phyloP scores from a whole-genome alignment of 1,140 invertebrate genomes.

The Drosophila funebris region DNA sequence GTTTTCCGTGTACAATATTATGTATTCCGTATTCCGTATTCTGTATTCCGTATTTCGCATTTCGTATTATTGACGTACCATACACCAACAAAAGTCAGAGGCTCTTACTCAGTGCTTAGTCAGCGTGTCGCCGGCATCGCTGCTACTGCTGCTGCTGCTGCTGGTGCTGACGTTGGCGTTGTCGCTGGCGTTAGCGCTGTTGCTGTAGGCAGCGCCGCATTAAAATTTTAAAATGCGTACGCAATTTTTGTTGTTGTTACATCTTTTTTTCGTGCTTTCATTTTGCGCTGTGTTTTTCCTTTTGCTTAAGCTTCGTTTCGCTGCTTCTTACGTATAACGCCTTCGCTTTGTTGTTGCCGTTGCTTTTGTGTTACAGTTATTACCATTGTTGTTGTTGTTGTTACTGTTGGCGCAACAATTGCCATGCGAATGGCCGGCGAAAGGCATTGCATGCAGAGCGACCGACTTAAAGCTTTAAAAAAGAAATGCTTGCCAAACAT shows the following conservation, averaged over 20 bases:
- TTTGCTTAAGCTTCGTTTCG: conserved; percentile 1
- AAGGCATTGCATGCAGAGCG: background rate
- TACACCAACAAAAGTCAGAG: background rate
- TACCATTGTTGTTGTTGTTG: conserved; percentile 11
- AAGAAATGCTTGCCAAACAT: conserved; percentile 23
- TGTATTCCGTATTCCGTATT: conserved; percentile 1
- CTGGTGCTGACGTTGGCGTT: conserved; percentile 18
- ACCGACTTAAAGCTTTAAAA: conserved; percentile 41
- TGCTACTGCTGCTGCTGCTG: conserved; percentile 23
- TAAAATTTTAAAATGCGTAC: conserved; percentile 73
- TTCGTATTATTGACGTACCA: conserved; percentile 45
- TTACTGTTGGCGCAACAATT: conserved; percentile 46
- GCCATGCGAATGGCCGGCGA: conserved; percentile 31
- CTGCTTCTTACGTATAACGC: conserved; percentile 26
- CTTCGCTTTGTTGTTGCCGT: conserved; percentile 29
- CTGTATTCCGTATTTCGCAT: conserved; percentile 23
- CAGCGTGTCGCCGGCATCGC: conserved; percentile 24
- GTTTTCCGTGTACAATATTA: background rate
- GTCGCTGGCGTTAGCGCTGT: conserved; percentile 10
- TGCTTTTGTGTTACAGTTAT: background rate
- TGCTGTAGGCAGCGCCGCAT: conserved; percentile 52
- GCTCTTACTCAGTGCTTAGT: conserved; percentile 32
- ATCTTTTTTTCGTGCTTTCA: conserved; percentile 1
- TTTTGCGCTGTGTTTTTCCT: conserved; percentile 9
- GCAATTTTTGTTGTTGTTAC: conserved; percentile 35